A percentile compares a stretch with the other conserved stretches of the same genome.
These are phyloP conservation scores for Hydrotaea cyrtoneurina DNA, from an alignment of 2,888 invertebrate genomes.

Conservation along the genomic window DNA sequence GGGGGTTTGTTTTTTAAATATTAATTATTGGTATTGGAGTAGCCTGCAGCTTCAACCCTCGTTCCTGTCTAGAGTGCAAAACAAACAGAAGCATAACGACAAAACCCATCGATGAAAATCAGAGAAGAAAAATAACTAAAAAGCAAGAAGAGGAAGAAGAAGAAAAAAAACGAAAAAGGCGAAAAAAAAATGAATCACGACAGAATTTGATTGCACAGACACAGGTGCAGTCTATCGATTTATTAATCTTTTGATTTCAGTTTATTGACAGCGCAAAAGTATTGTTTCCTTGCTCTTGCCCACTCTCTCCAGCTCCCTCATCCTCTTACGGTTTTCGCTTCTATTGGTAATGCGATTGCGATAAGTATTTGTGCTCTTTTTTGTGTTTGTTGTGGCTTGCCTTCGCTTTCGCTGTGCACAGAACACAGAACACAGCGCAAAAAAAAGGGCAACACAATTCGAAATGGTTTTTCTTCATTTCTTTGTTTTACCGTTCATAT, in stretches of 20 bases:
- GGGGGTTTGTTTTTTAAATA: too few relatives aligned
- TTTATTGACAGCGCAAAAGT: slow-evolving; percentile 65
- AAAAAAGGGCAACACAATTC: slow-evolving; percentile 48
- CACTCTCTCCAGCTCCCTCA: background rate
- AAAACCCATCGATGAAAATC: background rate
- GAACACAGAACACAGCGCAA: too few relatives aligned
- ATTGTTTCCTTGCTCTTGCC: slow-evolving; percentile 52
- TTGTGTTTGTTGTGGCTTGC: background rate
- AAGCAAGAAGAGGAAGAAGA: background rate
- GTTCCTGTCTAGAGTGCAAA: background rate
- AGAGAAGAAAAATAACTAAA: background rate
- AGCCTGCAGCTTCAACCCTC: background rate
- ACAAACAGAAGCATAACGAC: background rate
- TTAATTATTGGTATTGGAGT: too few relatives aligned
- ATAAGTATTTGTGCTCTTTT: slow-evolving; percentile 44
- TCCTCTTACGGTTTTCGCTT: background rate
- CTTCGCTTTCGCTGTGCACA: slow-evolving; percentile 19
- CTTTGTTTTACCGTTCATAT: background rate
- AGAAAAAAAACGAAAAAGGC: background rate
- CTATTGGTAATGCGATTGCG: slow-evolving; percentile 26
- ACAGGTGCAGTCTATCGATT: slow-evolving; percentile 67
- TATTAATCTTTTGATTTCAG: slow-evolving; percentile 67
- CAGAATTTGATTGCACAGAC: slow-evolving; percentile 66
- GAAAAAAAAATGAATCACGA: slow-evolving; percentile 41
- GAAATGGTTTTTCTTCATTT: slow-evolving; percentile 16